Evolutionary conservation across 2,888 invertebrate species (phyloP), one percentile per base, ranked within the genome.

Genomic region (Sarcophaga variegata): DNA sequence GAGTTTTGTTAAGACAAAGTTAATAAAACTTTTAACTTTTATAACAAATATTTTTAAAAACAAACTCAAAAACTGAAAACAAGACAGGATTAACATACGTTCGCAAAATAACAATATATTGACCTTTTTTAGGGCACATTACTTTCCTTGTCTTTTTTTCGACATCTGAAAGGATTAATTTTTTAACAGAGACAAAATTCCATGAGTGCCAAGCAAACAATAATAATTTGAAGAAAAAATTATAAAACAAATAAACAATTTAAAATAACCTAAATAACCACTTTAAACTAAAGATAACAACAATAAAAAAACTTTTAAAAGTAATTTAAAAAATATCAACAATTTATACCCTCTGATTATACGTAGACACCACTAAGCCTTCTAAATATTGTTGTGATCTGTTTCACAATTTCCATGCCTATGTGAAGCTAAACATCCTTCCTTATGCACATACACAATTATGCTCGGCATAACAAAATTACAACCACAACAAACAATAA

Each of bases 131-230:
- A 54, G 8, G 5, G 4, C 54, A 14, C 17, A 5, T 37, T 37
- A 37, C 37, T 37, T 37, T 8, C 2, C 37, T 37, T 37, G 37
- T 37, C 37, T 37, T 37, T 6, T 37, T 37, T 37, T 37, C 2
- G 2, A 37, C 37, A 0, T 37, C 8, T 37, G 37, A 37, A 37
- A 37, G 37, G 37, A 8, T 37, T 10, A 37, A 37, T 10, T 37
- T 37, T 37, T 37, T 37, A 37, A 10, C 37, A 37, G 37, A 37
- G 62, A 62, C 54, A 83, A 45, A 72, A 77, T 67, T 69, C 54
- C 67, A 69, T 22, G 37, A 74, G 74, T 74, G 74, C 63, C 54
- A 79, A 79, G 59, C 78, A 69, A 79, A 78, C 72, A 72, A 77
- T 62, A 67, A 83, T 83, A 54, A 72, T 77, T 77, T 82, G 59